Base-by-base conservation (phyloP, 2,113 vertebrate species). In the Mustelus asterias region DNA sequence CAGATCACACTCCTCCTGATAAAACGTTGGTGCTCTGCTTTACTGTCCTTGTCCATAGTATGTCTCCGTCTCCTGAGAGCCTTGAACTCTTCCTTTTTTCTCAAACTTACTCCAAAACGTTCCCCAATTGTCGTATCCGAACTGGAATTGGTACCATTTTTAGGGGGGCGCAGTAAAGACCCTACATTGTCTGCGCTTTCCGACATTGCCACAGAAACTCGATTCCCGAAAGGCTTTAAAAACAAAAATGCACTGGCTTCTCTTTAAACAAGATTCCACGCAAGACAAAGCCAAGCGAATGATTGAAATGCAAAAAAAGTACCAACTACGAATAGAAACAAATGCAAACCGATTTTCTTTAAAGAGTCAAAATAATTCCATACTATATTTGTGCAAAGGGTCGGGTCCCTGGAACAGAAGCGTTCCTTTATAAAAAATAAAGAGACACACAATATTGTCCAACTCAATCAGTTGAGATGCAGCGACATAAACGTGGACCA, bases 1-100 rank as follows among this genome's bases (percentile, higher is more conserved):
- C 99, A 99, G 96, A 99, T 99, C 96, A 99, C 99, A 95, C 99
- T 99, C 93, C 99, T 99, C 80, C 99, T 98, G 97, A 99, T 99
- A 96, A 99, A 99, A 44, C 99, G 98, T 95, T 95, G 94, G 97
- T 99, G 99, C 97, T 99, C 99, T 0, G 98, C 98, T 96, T 98
- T 99, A 95, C 98, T 98, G 98, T 99, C 99, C 97, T 99, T 98
- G 96, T 99, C 99, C 99, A 99, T 99, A 0, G 99, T 99, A 97
- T 99, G 99, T 95, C 99, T 98, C 96, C 99, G 98, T 0, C 98
- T 98, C 65, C 98, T 98, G 97, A 99, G 98, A 96, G 98, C 99
- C 0, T 98, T 98, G 24, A 72, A 70, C 69, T 95, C 94, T 72
- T 95, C 69, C 29, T 72, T 95, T 72, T 70, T 72, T 33, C 67